These are phyloP conservation scores for Caenorhabditis wallacei DNA, from an alignment of 2,888 invertebrate species.

Conservation along the genomic window DNA sequence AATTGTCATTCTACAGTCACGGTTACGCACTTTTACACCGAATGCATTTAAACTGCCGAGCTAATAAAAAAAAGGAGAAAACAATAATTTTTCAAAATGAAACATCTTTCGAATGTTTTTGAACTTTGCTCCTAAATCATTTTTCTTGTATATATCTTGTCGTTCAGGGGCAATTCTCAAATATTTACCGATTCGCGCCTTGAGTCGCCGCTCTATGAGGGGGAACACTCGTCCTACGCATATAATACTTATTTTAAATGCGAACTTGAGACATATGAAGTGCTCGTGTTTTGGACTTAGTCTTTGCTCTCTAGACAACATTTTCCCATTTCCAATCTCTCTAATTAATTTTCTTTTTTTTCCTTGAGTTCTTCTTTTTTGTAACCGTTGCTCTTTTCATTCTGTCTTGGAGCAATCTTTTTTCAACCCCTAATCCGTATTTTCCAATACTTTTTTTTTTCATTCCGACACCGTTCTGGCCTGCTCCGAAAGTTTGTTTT, in stretches of 20 bases:
- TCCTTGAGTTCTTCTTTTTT: background rate
- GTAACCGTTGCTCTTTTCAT: conserved; percentile 9
- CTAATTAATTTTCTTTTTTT: background rate
- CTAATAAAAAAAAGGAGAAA: background rate
- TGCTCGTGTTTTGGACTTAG: conserved; percentile 36
- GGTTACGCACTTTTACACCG: background rate
- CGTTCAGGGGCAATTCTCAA: conserved; percentile 47
- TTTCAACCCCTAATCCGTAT: background rate
- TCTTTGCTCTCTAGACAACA: conserved; percentile 41
- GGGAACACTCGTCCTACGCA: conserved; percentile 16
- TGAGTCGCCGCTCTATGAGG: background rate
- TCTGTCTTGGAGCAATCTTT: background rate
- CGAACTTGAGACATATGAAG: conserved; percentile 30
- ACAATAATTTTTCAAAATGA: background rate
- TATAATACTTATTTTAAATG: conserved; percentile 19
- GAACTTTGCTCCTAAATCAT: conserved; percentile 40
- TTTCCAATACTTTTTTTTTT: background rate
- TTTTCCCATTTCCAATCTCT: background rate
- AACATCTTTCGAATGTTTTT: conserved; percentile 7
- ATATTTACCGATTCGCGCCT: conserved; percentile 60
- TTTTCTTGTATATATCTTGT: conserved; percentile 43
- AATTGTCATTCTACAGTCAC: too few relatives aligned
- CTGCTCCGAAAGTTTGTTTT: conserved; percentile 46
- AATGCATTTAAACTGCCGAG: background rate
- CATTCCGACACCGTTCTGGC: conserved; percentile 14